Evolutionary conservation across 2,888 invertebrate genomes (phyloP).

Genomic region (Amblyteles armatorius): DNA sequence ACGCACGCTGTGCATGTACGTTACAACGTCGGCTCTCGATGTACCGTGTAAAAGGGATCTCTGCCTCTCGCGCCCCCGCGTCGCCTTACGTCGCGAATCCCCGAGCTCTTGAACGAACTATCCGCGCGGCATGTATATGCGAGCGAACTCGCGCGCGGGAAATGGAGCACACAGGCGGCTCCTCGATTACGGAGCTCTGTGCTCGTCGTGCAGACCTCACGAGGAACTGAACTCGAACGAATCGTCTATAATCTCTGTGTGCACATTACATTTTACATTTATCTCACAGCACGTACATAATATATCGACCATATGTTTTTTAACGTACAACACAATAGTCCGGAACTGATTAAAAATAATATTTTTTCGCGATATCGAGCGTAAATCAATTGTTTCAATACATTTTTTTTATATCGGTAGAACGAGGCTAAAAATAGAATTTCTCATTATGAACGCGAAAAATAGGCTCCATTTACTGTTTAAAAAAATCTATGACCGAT

Average conservation of each 20-base stretch:
- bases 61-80: slow-evolving; percentile 54
- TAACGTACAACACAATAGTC: not conserved
- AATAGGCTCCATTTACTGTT: no score
- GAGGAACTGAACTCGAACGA: slow-evolving; percentile 72
- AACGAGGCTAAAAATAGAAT: no score
- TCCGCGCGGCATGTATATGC: slow-evolving; percentile 65
- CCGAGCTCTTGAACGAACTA: slow-evolving; percentile 47
- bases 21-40: slow-evolving; percentile 63
- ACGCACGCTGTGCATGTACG: not conserved
- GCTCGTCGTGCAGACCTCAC: slow-evolving; percentile 67
- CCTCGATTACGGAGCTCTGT: slow-evolving; percentile 75
- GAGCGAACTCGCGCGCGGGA: slow-evolving; percentile 78
- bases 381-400: no score
- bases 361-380: not conserved
- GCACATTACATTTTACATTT: slow-evolving; percentile 4
- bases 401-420: no score
- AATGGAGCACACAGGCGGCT: slow-evolving; percentile 77
- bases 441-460: no score
- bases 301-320: slow-evolving; percentile 2
- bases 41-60: slow-evolving; percentile 76
- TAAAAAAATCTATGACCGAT: no score
- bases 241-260: slow-evolving; percentile 64
- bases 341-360: not conserved
- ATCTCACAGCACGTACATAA: not conserved
- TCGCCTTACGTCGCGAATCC: slow-evolving; percentile 44